These are phyloP conservation scores for Alloscopus bannaensis DNA, from an alignment of 2,888 invertebrate species.

Conservation along the genomic window DNA sequence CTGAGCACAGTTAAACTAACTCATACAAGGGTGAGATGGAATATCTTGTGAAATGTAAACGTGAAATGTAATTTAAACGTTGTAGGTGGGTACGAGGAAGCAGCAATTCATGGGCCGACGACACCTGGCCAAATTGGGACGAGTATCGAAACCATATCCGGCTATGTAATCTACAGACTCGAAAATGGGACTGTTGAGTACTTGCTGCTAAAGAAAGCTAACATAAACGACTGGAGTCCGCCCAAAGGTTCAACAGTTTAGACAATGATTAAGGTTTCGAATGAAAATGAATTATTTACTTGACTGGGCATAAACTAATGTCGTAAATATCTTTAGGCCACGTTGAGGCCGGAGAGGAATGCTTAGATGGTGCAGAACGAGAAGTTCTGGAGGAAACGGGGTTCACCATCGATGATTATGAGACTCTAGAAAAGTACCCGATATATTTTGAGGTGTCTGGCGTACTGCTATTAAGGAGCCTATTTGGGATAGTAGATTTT, in stretches of 20 bases:
- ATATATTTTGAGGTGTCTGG: conserved; percentile 49
- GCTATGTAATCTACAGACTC: conserved; percentile 33
- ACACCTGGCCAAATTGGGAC: too few species aligned
- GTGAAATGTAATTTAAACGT: too few species aligned
- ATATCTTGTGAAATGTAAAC: too few species aligned
- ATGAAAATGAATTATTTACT: not conserved
- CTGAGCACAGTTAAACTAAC: too few species aligned
- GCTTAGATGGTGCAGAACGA: conserved; percentile 38
- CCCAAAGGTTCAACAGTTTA: conserved; percentile 38
- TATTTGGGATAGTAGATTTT: not conserved
- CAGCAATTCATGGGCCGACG: too few species aligned
- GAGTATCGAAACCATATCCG: conserved; percentile 19
- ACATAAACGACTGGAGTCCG: conserved; percentile 50
- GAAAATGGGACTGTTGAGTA: conserved; percentile 38
- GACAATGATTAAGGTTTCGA: not conserved
- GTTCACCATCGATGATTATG: conserved; percentile 30
- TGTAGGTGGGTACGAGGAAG: too few species aligned
- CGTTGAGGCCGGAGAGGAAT: conserved; percentile 35
- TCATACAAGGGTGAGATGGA: too few species aligned
- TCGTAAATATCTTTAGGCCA: conserved; percentile 23
- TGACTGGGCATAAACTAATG: not conserved
- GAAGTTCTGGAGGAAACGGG: conserved; percentile 43
- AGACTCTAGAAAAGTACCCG: conserved; percentile 38
- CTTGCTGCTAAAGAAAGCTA: conserved; percentile 40
- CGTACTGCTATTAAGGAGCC: not conserved